Evolutionary conservation across 2,888 invertebrate species (phyloP).

Genomic region (Caenorhabditis panamensis): DNA sequence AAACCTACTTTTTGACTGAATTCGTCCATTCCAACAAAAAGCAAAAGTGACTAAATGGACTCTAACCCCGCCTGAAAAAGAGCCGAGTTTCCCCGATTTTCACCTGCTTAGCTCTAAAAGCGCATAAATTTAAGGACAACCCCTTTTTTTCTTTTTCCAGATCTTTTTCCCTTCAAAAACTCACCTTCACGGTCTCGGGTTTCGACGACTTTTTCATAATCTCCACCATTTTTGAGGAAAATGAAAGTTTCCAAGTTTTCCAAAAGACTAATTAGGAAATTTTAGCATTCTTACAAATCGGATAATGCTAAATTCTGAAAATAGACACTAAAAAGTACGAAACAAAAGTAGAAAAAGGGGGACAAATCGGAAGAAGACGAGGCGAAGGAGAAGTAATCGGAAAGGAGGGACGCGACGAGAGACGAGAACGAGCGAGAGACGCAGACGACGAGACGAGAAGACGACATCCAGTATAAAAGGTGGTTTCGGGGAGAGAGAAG

Average conservation of each 20-base stretch:
- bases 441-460: constrained; percentile 20
- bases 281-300: constrained; percentile 6
- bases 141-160: not conserved
- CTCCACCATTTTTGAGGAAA: constrained; percentile 49
- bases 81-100: not conserved
- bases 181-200: constrained; percentile 64
- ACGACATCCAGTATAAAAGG: constrained; percentile 17
- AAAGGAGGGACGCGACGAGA: constrained; percentile 13
- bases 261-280: not conserved
- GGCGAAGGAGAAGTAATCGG: constrained; percentile 28
- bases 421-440: constrained; percentile 10
- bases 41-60: not conserved
- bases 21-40: constrained; percentile 2
- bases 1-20: constrained; percentile 9
- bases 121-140: not conserved
- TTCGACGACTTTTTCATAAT: constrained; percentile 42
- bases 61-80: not conserved
- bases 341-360: constrained; percentile 12
- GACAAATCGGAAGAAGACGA: constrained; percentile 3
- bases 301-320: no score
- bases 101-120: not conserved
- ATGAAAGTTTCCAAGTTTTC: not conserved
- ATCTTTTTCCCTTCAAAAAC: constrained; percentile 7
- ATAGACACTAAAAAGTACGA: constrained; percentile 25
- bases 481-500: constrained; percentile 7